These are phyloP conservation scores for Osmoderma eremita DNA, from an alignment of 2,888 invertebrate genomes.

Conservation along the genomic window DNA sequence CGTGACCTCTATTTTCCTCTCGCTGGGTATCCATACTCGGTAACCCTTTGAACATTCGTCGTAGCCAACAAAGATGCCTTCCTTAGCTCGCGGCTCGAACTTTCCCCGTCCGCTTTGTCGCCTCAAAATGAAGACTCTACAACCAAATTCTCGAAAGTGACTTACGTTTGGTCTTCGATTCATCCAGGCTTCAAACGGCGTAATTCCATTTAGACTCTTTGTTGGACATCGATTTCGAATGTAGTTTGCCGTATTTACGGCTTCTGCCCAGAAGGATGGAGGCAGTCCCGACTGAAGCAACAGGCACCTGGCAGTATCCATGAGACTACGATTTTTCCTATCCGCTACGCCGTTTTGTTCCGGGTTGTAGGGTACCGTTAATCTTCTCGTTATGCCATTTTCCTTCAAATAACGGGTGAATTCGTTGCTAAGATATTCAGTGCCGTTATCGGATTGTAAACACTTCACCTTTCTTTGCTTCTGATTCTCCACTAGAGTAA, in stretches of 20 bases:
- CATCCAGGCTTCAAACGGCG: constrained; percentile 46
- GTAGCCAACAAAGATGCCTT: constrained; percentile 52
- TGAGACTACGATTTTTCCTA: constrained; percentile 52
- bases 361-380: constrained; percentile 46
- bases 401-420: constrained; percentile 42
- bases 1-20: constrained; percentile 43
- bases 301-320: constrained; percentile 53
- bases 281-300: constrained; percentile 50
- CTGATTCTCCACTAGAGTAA: constrained; percentile 48
- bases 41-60: constrained; percentile 49
- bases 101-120: constrained; percentile 47
- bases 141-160: constrained; percentile 51
- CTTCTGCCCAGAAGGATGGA: constrained; percentile 54
- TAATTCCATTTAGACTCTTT: constrained; percentile 48
- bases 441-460: constrained; percentile 39
- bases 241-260: constrained; percentile 54
- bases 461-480: constrained; percentile 37
- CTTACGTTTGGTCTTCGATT: constrained; percentile 48
- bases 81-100: constrained; percentile 48
- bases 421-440: constrained; percentile 43
- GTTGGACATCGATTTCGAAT: constrained; percentile 54
- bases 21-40: constrained; percentile 46
- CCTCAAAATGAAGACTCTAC: constrained; percentile 46
- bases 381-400: constrained; percentile 44
- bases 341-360: constrained; percentile 47